Evolutionary conservation across 1,140 invertebrate genomes (phyloP).

Genomic region (Drosophila sturtevanti): DNA sequence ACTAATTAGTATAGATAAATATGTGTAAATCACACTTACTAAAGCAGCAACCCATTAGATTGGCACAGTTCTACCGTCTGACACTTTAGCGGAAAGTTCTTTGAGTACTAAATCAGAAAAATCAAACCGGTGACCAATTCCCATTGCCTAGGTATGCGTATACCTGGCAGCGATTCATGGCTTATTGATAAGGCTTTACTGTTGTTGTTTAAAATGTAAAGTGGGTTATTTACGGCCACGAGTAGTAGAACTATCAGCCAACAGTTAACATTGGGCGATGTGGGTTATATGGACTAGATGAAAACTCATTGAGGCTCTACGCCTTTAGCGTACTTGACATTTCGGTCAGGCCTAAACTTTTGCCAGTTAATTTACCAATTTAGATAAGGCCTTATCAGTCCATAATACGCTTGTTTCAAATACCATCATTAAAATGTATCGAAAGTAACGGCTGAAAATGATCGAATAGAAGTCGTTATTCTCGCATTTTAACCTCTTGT

Average conservation of each 20-base stretch:
- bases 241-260: constrained; percentile 51
- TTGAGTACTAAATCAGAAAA: constrained; percentile 67
- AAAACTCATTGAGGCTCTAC: constrained; percentile 17
- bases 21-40: constrained; percentile 52
- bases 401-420: constrained; percentile 24
- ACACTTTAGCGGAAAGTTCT: constrained; percentile 50
- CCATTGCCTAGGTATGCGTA: constrained; percentile 39
- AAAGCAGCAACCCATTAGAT: constrained; percentile 68
- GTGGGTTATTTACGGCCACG: constrained; percentile 69
- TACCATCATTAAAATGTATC: constrained; percentile 26
- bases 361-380: constrained; percentile 52
- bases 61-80: constrained; percentile 24
- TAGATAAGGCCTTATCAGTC: constrained; percentile 68
- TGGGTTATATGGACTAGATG: constrained; percentile 16
- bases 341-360: constrained; percentile 35
- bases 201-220: constrained; percentile 73
- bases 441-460: constrained; percentile 13
- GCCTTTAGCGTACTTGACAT: constrained; percentile 31
- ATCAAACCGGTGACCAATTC: constrained; percentile 73
- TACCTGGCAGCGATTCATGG: constrained; percentile 62
- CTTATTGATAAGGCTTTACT: constrained; percentile 66
- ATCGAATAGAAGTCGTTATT: constrained; percentile 23
- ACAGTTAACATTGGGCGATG: constrained; percentile 6
- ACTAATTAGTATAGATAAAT: constrained; percentile 13
- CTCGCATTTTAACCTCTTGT: not conserved